Base-by-base conservation (phyloP, 2,888 invertebrate genomes). In the Pristionchus exspectatus region DNA sequence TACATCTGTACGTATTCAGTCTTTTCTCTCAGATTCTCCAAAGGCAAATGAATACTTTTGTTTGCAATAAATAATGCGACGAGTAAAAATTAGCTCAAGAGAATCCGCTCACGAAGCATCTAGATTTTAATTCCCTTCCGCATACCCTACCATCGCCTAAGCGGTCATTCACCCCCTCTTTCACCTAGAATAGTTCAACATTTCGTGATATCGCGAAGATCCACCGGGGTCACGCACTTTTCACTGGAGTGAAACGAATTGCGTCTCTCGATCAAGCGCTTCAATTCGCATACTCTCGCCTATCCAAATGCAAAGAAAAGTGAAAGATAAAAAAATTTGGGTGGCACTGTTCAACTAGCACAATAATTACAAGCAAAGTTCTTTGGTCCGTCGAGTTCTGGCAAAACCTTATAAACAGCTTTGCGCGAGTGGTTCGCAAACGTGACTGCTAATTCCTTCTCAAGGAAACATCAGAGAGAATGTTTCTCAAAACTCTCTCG, bases 111-210 rank as follows among this genome's bases (percentile, higher is more conserved):
- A 7, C 5, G 9, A 56, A 10, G 9, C 1, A 21, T 14, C 0
- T 56, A 21, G 5, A 56, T 56, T 18, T 56, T 21, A 10, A 18
- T 63, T 66, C 66, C 27, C n/a, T 72, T 72, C 69, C 33, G 69
- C 69, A 72, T 30, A 30, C 3, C 30, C 14, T 24, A 74, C 2
- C 33, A 44, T 74, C 74, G 74, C 21, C 81, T 81, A 81, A 50
- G 50, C 81, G 81, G 81, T 81, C 81, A 81, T 81, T 81, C 54
- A 81, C 81, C 81, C 81, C 81, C 38, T 24, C 5, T 38, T 72
- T 44, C 21, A n/a, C 14, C 44, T 44, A 18, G 81, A 54, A 81
- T 27, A 44, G 50, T 50, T 54, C 50, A 54, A 81, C 38, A n/a
- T 21, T 38, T 74, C 38, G 74, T 3, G 74, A 74, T 74, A 74